These are phyloP conservation scores for Ariolimax columbianus DNA, from an alignment of 2,888 invertebrate species.

Conservation along the genomic window DNA sequence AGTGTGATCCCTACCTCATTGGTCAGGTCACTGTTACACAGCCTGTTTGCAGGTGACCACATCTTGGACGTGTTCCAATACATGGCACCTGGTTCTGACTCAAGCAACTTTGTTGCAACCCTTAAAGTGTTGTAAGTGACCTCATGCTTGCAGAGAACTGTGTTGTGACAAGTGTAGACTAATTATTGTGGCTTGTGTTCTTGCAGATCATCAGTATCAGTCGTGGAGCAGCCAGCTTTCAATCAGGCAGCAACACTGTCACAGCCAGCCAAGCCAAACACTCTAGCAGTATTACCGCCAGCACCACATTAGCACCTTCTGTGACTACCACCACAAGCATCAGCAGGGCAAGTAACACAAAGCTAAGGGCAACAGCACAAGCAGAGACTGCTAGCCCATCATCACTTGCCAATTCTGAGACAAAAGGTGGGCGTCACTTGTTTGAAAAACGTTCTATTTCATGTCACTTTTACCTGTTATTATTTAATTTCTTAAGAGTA, in stretches of 20 bases:
- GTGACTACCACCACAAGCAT: not conserved
- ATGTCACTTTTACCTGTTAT: not conserved
- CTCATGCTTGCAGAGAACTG: too few species aligned
- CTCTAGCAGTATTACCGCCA: not conserved
- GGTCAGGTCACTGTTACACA: too few species aligned
- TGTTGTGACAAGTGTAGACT: not conserved
- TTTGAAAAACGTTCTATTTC: not conserved
- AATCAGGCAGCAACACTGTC: constrained; percentile 9
- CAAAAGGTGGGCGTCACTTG: not conserved
- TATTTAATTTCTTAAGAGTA: too few species aligned
- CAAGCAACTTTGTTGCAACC: too few species aligned
- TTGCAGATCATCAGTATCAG: constrained; percentile 22
- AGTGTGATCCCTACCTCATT: too few species aligned
- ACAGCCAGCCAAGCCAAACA: not conserved
- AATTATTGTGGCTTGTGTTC: not conserved
- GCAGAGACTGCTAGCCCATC: constrained; percentile 11
- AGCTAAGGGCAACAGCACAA: constrained; percentile 2
- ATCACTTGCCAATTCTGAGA: not conserved
- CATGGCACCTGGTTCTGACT: too few species aligned
- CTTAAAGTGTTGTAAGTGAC: too few species aligned
- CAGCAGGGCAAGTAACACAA: constrained; percentile 6
- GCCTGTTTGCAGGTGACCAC: too few species aligned
- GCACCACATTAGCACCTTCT: not conserved
- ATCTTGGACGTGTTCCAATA: too few species aligned
- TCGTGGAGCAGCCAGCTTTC: constrained; percentile 13